These are phyloP conservation scores for Ctenochaetus hawaiiensis DNA, from an alignment of 2,797 vertebrate genomes.

Conservation along the genomic window DNA sequence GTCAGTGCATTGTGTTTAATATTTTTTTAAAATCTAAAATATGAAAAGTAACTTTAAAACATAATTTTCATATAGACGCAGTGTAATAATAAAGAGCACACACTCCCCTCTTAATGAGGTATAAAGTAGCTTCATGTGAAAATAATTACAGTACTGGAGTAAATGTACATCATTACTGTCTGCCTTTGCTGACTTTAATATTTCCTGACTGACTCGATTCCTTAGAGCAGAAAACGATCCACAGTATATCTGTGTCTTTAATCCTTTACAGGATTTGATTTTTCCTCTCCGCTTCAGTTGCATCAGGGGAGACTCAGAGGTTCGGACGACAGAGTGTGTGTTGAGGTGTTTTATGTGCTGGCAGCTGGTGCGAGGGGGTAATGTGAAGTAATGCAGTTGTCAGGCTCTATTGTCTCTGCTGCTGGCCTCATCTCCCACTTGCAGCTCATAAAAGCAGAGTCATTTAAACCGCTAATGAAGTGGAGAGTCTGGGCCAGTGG, in stretches of 20 bases:
- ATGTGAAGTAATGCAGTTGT: slow-evolving; percentile 82
- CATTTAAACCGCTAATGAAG: slow-evolving; percentile 83
- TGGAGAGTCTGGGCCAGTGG: slow-evolving; percentile 69
- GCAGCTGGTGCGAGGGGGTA: slow-evolving; percentile 78
- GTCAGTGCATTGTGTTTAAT: no score
- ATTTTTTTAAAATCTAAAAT: no score
- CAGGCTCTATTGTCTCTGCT: slow-evolving; percentile 78
- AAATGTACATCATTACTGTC: neutral
- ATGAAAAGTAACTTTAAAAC: no score
- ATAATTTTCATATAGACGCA: no score
- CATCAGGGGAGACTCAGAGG: slow-evolving; percentile 37
- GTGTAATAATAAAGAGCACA: no score
- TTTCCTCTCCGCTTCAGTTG: slow-evolving; percentile 39
- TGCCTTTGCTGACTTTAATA: neutral
- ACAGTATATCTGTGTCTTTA: slow-evolving; percentile 29
- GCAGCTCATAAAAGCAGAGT: slow-evolving; percentile 79
- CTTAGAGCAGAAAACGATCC: slow-evolving; percentile 35
- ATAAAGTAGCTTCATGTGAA: no score
- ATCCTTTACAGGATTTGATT: slow-evolving; percentile 51
- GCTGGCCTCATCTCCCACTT: slow-evolving; percentile 76
- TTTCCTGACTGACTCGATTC: neutral
- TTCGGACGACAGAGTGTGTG: slow-evolving; percentile 38
- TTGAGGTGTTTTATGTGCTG: slow-evolving; percentile 76
- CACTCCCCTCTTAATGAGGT: no score
- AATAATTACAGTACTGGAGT: no score